Evolutionary conservation across 2,888 invertebrate genomes (phyloP), one percentile per base, ranked within the genome.

Genomic region (Electrophaes corylata): DNA sequence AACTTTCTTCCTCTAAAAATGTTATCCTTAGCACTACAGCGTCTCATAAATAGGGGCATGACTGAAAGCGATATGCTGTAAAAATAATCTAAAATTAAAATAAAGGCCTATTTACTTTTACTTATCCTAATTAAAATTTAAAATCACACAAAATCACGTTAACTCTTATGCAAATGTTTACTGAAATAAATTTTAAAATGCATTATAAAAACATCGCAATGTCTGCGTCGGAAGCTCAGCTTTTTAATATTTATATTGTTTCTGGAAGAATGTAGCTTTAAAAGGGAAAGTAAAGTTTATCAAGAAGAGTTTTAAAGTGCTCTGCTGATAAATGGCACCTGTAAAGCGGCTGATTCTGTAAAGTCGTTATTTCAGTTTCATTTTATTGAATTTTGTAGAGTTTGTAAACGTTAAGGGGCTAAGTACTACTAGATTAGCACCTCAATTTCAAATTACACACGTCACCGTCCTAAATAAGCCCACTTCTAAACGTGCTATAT

Each of bases 241-340:
- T 51, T 45, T 47, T 16, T 31, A 37, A 10, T 39, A 18, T 57
- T 59, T 45, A 33, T 26, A n/a, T 51, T 31, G 23, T 35, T 33
- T 14, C 19, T 16, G 18, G 18, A 29, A n/a, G 37, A 6, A 35
- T 23, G 18, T 20, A 20, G 33, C 12, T 14, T 11, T 37, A 37
- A 47, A 47, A 47, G 18, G 19, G 19, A 37, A 48, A 43, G 11
- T 52, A 51, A 18, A 51, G 45, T 45, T 29, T 23, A 33, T 64
- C 61, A 64, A 57, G 66, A 57, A 56, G 64, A 70, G 54, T 66
- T 67, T 71, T 76, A 73, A 73, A 76, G 74, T 76, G 71, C 72
- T 69, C 65, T 61, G 65, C 72, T 78, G 78, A 78, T 78, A 72
- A 76, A 77, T 69, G 73, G 71, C 70, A 76, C 76, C 76, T 77